These are phyloP conservation scores for Aptenodytes patagonicus DNA, from an alignment of 2,113 vertebrate species.

Conservation along the genomic window DNA sequence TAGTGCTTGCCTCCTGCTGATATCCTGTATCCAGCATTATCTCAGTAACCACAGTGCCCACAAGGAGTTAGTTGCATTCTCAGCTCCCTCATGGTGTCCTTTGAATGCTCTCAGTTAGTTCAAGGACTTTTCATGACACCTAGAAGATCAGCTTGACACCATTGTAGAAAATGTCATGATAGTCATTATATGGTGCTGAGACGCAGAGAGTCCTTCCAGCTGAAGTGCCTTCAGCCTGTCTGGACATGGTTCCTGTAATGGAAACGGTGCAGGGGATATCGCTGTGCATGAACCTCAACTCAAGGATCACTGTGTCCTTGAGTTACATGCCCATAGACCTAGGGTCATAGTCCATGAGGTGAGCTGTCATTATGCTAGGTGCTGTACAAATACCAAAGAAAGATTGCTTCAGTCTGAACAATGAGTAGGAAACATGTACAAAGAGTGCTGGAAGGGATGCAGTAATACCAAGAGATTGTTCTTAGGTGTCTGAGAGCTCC, in stretches of 20 bases:
- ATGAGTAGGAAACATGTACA: rapidly evolving
- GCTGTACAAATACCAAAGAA: background rate
- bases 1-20: background rate
- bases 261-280: background rate
- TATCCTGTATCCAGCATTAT: background rate
- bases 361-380: background rate
- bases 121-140: background rate
- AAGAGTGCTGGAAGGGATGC: background rate
- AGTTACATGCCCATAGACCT: background rate
- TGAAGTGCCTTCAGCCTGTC: background rate
- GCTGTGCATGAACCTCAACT: background rate
- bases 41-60: background rate
- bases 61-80: background rate
- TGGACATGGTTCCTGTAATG: background rate
- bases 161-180: background rate
- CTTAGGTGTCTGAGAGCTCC: background rate
- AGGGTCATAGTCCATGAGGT: background rate
- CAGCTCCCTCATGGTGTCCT: background rate
- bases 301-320: background rate
- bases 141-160: background rate
- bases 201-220: background rate
- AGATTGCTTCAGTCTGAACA: background rate
- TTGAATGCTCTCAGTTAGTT: background rate
- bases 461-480: background rate
- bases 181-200: background rate